Base-by-base conservation (phyloP, 2,113 vertebrate species). In the Macrotis lagotis region DNA sequence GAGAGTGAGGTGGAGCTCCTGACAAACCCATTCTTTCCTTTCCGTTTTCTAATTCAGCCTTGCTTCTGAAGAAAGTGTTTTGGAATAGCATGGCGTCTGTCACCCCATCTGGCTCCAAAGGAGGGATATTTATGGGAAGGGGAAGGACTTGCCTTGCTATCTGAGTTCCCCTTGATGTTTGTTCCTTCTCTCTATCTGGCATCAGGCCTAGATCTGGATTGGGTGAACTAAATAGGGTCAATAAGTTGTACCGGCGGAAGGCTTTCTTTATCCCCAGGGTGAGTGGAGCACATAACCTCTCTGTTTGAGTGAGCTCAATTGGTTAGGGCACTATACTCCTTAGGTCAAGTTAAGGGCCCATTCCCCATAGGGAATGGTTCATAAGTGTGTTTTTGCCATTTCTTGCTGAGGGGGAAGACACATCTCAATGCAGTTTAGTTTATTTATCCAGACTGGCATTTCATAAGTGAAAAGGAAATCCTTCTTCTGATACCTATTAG, bases 211-310 rank as follows among this genome's bases (percentile, higher is more conserved):
- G 53, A 12, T 3, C 7, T 47, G 26, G 50, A 25, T 50, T 90
- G 0, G 0, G 89, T 0, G 3, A 22, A 26, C 48, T 0, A 9
- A 10, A 2, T 22, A 0, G 22, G 51, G 3, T 37, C 10, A 83
- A 44, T 55, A 5, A 7, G 11, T 19, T 2, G 0, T 89, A 50
- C 0, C 6, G 51, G 51, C 25, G 16, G 0, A 1, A 0, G 55
- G 16, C 88, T 90, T 7, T 3, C 25, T 0, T 0, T 26, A 25
- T 48, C 7, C 14, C 14, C 3, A 2, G 14, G 24, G 50, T n/a
- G 28, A 37, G n/a, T 44, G n/a, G 8, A 44, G 37, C n/a, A 83
- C n/a, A 14, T 83, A 44, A 83, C 66, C 88, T 47, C 25, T 83
- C 8, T 51, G 37, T 50, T 11, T 2, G 1, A 25, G 44, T 51